A percentile compares a stretch with the other conserved stretches of the same genome.
Evolutionary conservation across 2,888 invertebrate species (phyloP).

Genomic region (Xanthostigma xanthostigma): DNA sequence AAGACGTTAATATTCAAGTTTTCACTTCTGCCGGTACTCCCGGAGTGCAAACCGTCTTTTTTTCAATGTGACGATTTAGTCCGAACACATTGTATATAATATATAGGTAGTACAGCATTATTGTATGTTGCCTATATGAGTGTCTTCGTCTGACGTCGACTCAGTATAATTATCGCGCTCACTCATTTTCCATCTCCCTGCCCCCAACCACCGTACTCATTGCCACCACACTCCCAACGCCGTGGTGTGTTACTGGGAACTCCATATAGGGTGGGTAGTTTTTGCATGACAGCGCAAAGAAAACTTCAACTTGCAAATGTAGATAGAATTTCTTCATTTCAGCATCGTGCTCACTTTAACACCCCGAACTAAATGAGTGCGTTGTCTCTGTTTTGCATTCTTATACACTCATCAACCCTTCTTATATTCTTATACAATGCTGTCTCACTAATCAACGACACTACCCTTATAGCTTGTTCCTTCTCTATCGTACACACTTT

Average conservation of each 20-base stretch:
- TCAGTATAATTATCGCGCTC: background rate
- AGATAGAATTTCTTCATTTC: conserved; percentile 48
- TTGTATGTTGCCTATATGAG: no score
- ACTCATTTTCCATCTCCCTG: background rate
- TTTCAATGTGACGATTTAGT: no score
- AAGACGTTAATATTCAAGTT: no score
- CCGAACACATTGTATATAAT: no score
- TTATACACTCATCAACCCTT: conserved; percentile 24
- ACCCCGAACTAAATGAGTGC: conserved; percentile 9
- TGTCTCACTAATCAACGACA: conserved; percentile 13
- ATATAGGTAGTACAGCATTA: no score
- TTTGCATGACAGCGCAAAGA: conserved; percentile 28
- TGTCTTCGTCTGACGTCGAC: no score
- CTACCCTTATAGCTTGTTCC: no score
- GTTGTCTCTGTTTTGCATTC: conserved; percentile 13
- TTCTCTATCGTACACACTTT: no score
- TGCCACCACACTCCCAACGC: background rate
- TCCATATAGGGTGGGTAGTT: conserved; percentile 19
- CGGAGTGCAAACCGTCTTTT: no score
- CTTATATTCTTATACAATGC: conserved; percentile 27
- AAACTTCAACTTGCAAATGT: conserved; percentile 35
- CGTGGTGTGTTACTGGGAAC: background rate
- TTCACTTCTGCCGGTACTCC: no score
- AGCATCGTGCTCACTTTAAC: conserved; percentile 29
- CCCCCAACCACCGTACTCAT: background rate